Evolutionary conservation across 1,140 invertebrate genomes (phyloP).

Genomic region (Dolichoris vasculosae): DNA sequence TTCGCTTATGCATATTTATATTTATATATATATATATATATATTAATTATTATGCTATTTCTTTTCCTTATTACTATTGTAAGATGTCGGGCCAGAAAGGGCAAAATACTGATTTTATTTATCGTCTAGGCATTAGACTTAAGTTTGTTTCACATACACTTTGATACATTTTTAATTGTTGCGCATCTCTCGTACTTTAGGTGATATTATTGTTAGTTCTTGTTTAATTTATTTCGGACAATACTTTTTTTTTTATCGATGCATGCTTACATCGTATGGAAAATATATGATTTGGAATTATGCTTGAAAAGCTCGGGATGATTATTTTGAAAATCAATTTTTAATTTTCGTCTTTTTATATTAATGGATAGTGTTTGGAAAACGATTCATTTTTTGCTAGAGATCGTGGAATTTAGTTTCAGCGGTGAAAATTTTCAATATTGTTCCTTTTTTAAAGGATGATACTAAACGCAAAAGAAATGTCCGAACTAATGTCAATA

Average conservation of each 20-base stretch:
- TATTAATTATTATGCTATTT: not conserved
- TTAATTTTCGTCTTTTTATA: too few species aligned
- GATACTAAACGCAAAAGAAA: not conserved
- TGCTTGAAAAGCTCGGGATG: not conserved
- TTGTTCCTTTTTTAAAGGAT: too few species aligned
- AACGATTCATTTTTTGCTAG: too few species aligned
- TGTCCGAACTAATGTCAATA: not conserved
- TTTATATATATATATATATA: slow-evolving; percentile 2
- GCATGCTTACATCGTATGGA: not conserved
- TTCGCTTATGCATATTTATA: too few species aligned
- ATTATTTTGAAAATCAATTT: too few species aligned
- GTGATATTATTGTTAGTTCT: not conserved
- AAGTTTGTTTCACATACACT: not conserved
- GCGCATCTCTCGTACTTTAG: not conserved
- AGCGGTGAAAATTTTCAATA: too few species aligned
- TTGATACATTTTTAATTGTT: not conserved
- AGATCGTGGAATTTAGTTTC: too few species aligned
- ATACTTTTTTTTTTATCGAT: not conserved
- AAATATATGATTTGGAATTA: not conserved
- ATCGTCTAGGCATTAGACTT: not conserved
- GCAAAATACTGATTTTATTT: slow-evolving; percentile 42
- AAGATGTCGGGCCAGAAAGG: slow-evolving; percentile 11
- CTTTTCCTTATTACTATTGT: slow-evolving; percentile 25
- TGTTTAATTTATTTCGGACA: not conserved
- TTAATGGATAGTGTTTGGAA: too few species aligned